Conservation (phyloP, 1,140 invertebrate species). For the Wasmannia auropunctata region DNA sequence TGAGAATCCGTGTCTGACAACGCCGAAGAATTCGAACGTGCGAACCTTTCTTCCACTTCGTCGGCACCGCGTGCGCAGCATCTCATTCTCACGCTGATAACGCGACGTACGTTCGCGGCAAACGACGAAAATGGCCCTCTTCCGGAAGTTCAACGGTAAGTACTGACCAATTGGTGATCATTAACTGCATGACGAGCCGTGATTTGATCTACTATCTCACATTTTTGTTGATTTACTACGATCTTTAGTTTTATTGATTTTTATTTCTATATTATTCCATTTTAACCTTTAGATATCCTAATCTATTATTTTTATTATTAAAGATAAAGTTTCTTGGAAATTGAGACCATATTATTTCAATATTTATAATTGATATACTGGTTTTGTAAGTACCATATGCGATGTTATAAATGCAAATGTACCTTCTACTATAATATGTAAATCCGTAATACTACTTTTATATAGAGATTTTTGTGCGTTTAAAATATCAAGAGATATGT, state of each 20-base stretch:
- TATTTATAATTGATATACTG: not conserved
- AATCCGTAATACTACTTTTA: not conserved
- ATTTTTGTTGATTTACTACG: not conserved
- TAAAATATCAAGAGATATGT: not conserved
- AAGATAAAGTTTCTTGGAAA: not conserved
- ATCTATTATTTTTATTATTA: not conserved
- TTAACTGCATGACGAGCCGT: not conserved
- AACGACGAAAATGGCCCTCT: slow-evolving; percentile 65
- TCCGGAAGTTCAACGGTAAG: slow-evolving; percentile 71
- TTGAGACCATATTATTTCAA: not conserved
- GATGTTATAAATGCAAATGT: not conserved
- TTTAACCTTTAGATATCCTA: no score
- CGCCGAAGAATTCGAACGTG: not conserved
- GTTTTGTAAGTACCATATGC: not conserved
- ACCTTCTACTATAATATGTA: not conserved
- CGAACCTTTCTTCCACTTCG: not conserved
- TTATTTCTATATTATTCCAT: not conserved
- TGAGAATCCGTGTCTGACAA: not conserved
- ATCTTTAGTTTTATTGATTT: not conserved
- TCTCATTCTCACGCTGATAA: slow-evolving; percentile 9
- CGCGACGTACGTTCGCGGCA: not conserved
- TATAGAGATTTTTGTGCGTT: not conserved
- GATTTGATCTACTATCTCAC: not conserved
- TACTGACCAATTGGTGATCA: slow-evolving; percentile 25
- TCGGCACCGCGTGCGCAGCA: not conserved